Evolutionary conservation across 2,888 invertebrate genomes (phyloP).

Genomic region (Sinodicranocentrus sp.): DNA sequence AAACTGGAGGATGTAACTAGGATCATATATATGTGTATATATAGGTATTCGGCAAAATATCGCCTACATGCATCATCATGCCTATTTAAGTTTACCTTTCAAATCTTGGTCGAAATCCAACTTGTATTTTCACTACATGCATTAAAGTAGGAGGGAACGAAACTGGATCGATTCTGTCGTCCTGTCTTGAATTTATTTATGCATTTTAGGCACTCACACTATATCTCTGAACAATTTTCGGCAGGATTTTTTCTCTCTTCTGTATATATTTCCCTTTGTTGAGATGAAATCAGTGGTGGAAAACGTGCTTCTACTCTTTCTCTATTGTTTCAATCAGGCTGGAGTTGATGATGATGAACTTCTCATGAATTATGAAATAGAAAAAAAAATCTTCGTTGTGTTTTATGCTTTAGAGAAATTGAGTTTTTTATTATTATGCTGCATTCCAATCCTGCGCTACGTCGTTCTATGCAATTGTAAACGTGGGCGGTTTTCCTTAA

Average conservation of each 20-base stretch:
- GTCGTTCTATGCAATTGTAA: not conserved
- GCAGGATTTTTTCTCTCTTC: too few species aligned
- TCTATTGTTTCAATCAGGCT: too few species aligned
- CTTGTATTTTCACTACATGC: not conserved
- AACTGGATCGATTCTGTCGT: conserved; percentile 20
- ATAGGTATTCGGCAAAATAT: not conserved
- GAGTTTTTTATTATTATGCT: too few species aligned
- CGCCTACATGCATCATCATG: too few species aligned
- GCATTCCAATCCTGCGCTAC: too few species aligned
- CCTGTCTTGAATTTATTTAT: conserved; percentile 1
- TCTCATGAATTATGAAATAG: not conserved
- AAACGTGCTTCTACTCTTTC: too few species aligned
- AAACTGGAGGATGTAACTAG: too few species aligned
- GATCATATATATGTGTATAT: conserved; percentile 1
- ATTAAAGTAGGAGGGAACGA: not conserved
- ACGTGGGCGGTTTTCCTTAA: not conserved
- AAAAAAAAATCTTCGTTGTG: too few species aligned
- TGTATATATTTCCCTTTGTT: not conserved
- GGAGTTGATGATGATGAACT: too few species aligned
- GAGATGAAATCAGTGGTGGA: not conserved
- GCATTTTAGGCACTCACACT: not conserved
- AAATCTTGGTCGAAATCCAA: conserved; percentile 28
- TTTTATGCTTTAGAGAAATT: too few species aligned
- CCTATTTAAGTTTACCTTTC: conserved; percentile 16
- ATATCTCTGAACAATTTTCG: too few species aligned